phyloP scores from a whole-genome alignment of 1,140 invertebrate genomes.

The Diorhabda carinulata region DNA sequence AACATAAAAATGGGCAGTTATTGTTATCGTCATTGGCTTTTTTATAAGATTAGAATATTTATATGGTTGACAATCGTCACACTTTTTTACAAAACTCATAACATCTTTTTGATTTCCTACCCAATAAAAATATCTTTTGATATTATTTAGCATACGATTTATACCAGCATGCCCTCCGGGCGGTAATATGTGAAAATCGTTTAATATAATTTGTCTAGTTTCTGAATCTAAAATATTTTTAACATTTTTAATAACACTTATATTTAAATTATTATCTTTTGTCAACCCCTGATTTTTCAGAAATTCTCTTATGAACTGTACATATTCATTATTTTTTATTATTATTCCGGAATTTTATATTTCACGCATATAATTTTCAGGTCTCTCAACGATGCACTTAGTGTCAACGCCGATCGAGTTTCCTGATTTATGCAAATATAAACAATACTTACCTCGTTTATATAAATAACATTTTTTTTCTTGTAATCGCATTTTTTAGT shows the following conservation, averaged over 20 bases:
- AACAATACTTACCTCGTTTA: slow-evolving; percentile 3
- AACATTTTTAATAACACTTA: not conserved
- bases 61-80: slow-evolving; percentile 26
- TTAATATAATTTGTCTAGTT: slow-evolving; percentile 29
- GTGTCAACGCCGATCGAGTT: slow-evolving; percentile 18
- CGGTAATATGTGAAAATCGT: slow-evolving; percentile 34
- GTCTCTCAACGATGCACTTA: slow-evolving; percentile 26
- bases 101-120: slow-evolving; percentile 11
- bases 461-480: not conserved
- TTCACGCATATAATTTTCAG: slow-evolving; percentile 19
- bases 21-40: slow-evolving; percentile 23
- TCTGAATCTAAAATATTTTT: slow-evolving; percentile 20
- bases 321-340: slow-evolving; percentile 19
- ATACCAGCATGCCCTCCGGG: slow-evolving; percentile 35
- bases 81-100: slow-evolving; percentile 22
- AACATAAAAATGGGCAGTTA: slow-evolving; percentile 23
- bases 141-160: slow-evolving; percentile 34
- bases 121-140: slow-evolving; percentile 32
- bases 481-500: slow-evolving; percentile 5
- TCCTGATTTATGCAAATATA: slow-evolving; percentile 7
- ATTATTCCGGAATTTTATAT: slow-evolving; percentile 23
- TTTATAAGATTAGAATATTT: slow-evolving; percentile 23
- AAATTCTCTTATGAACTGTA: slow-evolving; percentile 15
- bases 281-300: not conserved
- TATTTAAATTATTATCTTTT: not conserved